Evolutionary conservation across 2,888 invertebrate genomes (phyloP), one percentile per base, ranked within the genome.

Genomic region (Eurytoma californica): DNA sequence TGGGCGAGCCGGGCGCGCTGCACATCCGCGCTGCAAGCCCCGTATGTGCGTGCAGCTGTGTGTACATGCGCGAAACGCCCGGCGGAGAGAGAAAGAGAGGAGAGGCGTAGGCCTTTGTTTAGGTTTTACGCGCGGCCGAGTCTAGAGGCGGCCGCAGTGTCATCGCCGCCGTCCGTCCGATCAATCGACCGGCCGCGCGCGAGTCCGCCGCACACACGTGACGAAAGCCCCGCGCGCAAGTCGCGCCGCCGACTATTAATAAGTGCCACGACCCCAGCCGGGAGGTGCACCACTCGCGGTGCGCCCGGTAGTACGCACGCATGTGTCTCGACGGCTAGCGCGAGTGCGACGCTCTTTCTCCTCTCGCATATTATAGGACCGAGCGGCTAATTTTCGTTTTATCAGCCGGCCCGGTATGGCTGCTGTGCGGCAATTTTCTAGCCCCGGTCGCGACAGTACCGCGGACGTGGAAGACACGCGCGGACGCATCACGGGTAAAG

Each of bases 401-500:
- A 9, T 39, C 30, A 3, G 49, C 9, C 30, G 3, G 18, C 30
- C 14, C 14, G 65, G 9, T 4, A 79, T 80, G 72, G 80, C 80
- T 16, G 58, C 76, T 4, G 63, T 68, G 12, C 24, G 68, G 12
- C 49, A 76, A 51, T 18, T 68, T 49, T 76, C 28, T 58, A n/a
- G 67, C 47, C 49, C 16, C 24, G 57, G 65, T 53, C 63, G 18
- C n/a, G 69, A 65, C n/a, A 55, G 39, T 20, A 39, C 24, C 47
- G n/a, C 30, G 24, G 65, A 68, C 28, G 58, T 58, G n/a, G 51
- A 30, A 9, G 18, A 69, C 49, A 51, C 68, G 58, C 20, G 28
- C 24, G 57, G 70, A 16, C 74, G 47, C 28, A 60, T 16, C 39
- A 39, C 39, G 63, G 79, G 79, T 79, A 79, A 79, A n/a, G n/a